A percentile compares a stretch with the other conserved stretches of the same genome.
Evolutionary conservation across 2,113 vertebrate species (phyloP).

Genomic region (Fulica atra): DNA sequence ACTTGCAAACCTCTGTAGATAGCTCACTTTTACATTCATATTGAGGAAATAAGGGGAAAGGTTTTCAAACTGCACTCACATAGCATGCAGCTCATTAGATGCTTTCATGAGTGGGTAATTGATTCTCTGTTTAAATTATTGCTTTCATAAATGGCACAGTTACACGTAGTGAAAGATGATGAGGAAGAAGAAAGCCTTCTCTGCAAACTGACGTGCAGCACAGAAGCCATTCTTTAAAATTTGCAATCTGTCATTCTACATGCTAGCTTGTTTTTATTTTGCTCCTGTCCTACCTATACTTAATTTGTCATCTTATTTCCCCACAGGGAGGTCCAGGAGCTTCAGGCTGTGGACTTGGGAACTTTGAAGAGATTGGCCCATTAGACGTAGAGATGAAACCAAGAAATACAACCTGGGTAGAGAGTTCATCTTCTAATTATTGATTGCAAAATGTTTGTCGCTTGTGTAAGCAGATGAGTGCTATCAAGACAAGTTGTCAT

Average conservation of each 20-base stretch:
- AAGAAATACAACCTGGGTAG: constrained; percentile 88
- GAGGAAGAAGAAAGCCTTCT: background rate
- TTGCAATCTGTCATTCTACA: background rate
- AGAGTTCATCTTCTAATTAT: background rate
- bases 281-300: background rate
- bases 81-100: background rate
- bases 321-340: constrained; percentile 92
- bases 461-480: background rate
- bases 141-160: background rate
- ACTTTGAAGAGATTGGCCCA: constrained; percentile 95
- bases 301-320: background rate
- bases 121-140: background rate
- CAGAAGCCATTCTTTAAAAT: background rate
- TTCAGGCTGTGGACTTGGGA: constrained; percentile 93
- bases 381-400: constrained; percentile 79
- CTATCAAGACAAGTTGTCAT: background rate
- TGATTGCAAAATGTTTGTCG: background rate
- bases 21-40: background rate
- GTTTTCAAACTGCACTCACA: background rate
- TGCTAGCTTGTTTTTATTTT: background rate
- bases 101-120: background rate
- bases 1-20: background rate
- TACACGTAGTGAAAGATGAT: background rate
- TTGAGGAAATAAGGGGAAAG: background rate
- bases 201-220: background rate